Conservation (phyloP, 2,113 vertebrate species). For the Uropsilus gracilis region DNA sequence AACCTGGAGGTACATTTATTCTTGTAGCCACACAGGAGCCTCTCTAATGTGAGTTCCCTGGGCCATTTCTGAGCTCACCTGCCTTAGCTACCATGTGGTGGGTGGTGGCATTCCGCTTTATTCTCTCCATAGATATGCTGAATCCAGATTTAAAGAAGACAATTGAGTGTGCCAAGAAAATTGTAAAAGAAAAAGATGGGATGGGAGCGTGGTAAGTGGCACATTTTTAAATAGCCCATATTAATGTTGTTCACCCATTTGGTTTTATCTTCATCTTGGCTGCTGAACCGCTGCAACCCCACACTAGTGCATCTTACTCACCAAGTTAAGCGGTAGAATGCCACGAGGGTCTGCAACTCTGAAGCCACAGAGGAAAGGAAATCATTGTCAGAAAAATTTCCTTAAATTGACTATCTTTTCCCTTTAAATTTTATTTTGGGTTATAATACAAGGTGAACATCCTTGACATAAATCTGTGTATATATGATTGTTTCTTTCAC, state of each 20-base stretch:
- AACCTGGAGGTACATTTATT: not conserved
- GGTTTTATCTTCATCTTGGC: not conserved
- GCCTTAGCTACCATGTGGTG: rapidly evolving
- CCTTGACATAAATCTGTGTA: not conserved
- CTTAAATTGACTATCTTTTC: not conserved
- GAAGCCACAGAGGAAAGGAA: not conserved
- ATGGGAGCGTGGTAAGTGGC: constrained; percentile 69
- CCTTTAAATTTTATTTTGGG: not conserved
- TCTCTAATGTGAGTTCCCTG: rapidly evolving
- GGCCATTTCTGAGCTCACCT: not conserved
- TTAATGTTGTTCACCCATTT: not conserved
- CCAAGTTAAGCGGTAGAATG: not conserved
- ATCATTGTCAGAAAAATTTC: not conserved
- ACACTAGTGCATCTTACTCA: not conserved
- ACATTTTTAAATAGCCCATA: not conserved
- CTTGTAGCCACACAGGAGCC: not conserved
- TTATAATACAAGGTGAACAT: not conserved
- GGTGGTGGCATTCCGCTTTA: rapidly evolving
- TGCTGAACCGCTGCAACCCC: too few relatives aligned
- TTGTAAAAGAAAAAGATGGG: constrained; percentile 63
- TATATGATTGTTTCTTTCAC: not conserved
- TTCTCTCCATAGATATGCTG: constrained; percentile 59
- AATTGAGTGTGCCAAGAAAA: constrained; percentile 70
- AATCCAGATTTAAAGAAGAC: constrained; percentile 69
- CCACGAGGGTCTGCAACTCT: not conserved